Evolutionary conservation across 2,888 invertebrate species (phyloP).

Genomic region (Megalurothrips usitatus): DNA sequence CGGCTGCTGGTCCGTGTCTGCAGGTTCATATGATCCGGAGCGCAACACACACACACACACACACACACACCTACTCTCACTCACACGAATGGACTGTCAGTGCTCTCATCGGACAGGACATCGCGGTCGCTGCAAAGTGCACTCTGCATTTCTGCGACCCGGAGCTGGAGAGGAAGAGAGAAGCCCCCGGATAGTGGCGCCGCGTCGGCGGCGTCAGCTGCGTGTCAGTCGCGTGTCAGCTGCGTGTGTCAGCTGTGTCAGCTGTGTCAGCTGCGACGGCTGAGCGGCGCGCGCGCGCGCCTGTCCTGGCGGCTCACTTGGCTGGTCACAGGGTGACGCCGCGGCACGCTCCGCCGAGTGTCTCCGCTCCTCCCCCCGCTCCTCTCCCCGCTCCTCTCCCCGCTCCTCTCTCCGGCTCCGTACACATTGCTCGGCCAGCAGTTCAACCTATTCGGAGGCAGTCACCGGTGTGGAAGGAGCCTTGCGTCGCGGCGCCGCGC

Average conservation of each 20-base stretch:
- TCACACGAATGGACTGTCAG: too few relatives aligned
- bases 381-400: neutral
- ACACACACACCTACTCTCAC: too few relatives aligned
- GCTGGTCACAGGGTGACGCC: neutral
- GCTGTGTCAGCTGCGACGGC: neutral
- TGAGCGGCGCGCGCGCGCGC: neutral
- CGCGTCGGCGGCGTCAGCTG: neutral
- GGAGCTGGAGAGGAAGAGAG: too few relatives aligned
- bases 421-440: constrained; percentile 18
- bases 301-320: neutral
- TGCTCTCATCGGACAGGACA: too few relatives aligned
- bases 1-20: too few relatives aligned
- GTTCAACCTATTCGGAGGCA: constrained; percentile 18
- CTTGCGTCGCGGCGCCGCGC: neutral
- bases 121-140: too few relatives aligned
- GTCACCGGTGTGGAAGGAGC: neutral
- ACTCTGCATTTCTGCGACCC: too few relatives aligned
- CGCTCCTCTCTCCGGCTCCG: constrained; percentile 13
- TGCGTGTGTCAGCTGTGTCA: neutral
- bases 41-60: too few relatives aligned
- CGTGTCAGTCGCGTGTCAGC: neutral
- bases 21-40: too few relatives aligned
- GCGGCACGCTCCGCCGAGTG: neutral
- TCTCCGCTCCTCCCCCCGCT: neutral
- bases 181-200: too few relatives aligned